A percentile compares a stretch with the other conserved stretches of the same genome.
Evolutionary conservation across 2,888 invertebrate species (phyloP).

Genomic region (Hirtodrosophila alboralis): DNA sequence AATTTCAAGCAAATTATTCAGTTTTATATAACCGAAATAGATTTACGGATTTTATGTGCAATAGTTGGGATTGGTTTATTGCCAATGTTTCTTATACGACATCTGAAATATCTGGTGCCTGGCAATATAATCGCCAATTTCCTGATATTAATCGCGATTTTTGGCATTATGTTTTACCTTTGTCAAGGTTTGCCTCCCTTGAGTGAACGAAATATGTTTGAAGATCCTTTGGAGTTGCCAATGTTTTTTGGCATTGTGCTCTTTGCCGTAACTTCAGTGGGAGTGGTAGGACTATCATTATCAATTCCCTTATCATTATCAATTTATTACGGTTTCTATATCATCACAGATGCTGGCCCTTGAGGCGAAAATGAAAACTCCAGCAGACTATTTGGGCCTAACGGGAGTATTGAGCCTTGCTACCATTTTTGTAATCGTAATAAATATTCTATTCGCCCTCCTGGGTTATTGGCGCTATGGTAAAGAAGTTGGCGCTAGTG

Average conservation of each 20-base stretch:
- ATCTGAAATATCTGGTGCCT: conserved; percentile 92
- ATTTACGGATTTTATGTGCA: conserved; percentile 84
- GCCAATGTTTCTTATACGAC: conserved; percentile 88
- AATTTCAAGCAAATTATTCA: conserved; percentile 91
- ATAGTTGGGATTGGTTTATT: conserved; percentile 87
- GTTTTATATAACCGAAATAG: conserved; percentile 83
- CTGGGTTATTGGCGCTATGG: conserved; percentile 96
- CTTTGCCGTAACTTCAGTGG: conserved; percentile 93
- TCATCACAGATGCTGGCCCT: conserved; percentile 92
- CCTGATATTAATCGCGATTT: conserved; percentile 92
- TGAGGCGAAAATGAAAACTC: conserved; percentile 96
- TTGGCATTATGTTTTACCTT: conserved; percentile 87
- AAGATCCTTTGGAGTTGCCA: conserved; percentile 86
- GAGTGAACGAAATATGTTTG: conserved; percentile 80
- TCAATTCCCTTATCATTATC: no score
- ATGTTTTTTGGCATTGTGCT: conserved; percentile 95
- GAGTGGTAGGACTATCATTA: conserved; percentile 87
- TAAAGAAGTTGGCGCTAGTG: conserved; percentile 88
- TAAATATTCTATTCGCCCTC: conserved; percentile 94
- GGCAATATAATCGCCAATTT: conserved; percentile 95
- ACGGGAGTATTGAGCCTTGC: conserved; percentile 94
- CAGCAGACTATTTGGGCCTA: conserved; percentile 93
- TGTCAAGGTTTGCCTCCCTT: conserved; percentile 87
- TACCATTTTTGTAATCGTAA: conserved; percentile 90
- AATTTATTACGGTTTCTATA: neutral